Evolutionary conservation across 2,113 vertebrate species (phyloP).

Genomic region (Myotis brandtii): DNA sequence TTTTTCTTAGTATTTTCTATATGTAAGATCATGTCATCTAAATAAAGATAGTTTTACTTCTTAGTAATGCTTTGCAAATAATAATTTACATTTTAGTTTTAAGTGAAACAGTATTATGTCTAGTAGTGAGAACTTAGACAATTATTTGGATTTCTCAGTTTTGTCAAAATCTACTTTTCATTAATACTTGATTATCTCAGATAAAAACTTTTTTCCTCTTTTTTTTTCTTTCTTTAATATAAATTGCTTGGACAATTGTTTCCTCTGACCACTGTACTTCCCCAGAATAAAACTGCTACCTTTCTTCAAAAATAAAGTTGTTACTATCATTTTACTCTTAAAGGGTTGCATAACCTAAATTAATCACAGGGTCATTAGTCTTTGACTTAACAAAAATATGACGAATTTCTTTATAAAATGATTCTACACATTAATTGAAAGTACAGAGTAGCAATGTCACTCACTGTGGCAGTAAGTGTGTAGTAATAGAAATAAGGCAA

Average conservation of each 20-base stretch:
- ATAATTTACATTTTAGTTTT: conserved; percentile 16
- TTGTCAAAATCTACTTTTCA: conserved; percentile 35
- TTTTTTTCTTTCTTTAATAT: conserved; percentile 46
- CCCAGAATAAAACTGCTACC: neutral
- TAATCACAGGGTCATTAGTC: neutral
- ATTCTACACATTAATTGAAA: conserved; percentile 26
- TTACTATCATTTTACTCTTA: neutral
- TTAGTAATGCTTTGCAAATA: neutral
- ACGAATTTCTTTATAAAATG: neutral
- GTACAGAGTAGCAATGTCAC: neutral
- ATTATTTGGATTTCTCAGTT: conserved; percentile 17
- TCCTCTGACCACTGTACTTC: conserved; percentile 6
- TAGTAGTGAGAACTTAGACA: neutral
- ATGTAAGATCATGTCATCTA: neutral
- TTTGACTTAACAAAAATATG: conserved; percentile 26
- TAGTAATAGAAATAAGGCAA: conserved; percentile 52
- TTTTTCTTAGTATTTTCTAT: conserved; percentile 5
- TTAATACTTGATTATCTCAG: neutral
- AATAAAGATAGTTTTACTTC: conserved; percentile 12
- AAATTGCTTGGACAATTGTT: neutral
- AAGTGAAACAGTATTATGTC: neutral
- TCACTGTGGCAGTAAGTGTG: conserved; percentile 14
- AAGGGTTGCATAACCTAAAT: conserved; percentile 34
- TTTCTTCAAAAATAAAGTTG: conserved; percentile 18
- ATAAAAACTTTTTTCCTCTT: neutral